Evolutionary conservation across 2,888 invertebrate genomes (phyloP).

Genomic region (Phengaris arion): DNA sequence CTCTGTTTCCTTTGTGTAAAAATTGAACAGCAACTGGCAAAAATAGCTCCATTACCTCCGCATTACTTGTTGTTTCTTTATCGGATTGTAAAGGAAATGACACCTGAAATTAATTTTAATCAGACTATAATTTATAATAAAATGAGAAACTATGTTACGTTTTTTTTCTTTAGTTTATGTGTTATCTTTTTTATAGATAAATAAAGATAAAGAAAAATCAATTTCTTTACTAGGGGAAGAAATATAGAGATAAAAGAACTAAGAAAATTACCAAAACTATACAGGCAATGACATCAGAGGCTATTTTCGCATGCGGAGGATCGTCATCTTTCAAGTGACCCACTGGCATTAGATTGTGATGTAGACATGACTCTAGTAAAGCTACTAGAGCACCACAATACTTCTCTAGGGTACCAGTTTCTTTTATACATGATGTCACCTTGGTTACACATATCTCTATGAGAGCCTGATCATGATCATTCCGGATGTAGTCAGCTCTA

Average conservation of each 20-base stretch:
- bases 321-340: constrained; percentile 86
- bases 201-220: too few relatives aligned
- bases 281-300: constrained; percentile 95
- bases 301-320: constrained; percentile 97
- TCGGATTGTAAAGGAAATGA: constrained; percentile 71
- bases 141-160: too few relatives aligned
- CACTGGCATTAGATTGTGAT: constrained; percentile 90
- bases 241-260: not conserved
- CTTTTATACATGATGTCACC: constrained; percentile 93
- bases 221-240: not conserved
- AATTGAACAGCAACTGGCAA: constrained; percentile 95
- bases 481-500: constrained; percentile 88
- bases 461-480: constrained; percentile 95
- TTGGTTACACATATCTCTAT: constrained; percentile 96
- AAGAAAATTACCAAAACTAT: constrained; percentile 87
- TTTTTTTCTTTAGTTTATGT: not conserved
- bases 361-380: constrained; percentile 91
- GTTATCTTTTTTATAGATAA: not conserved
- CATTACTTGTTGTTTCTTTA: constrained; percentile 80
- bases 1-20: constrained; percentile 92
- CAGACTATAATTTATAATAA: too few relatives aligned
- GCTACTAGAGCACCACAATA: constrained; percentile 91
- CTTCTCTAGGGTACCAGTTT: constrained; percentile 91
- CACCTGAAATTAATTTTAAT: constrained; percentile 50
- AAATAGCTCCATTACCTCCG: constrained; percentile 87